Evolutionary conservation across 1,140 invertebrate genomes (phyloP), one percentile per base, ranked within the genome.

Genomic region (Sesamia nonagrioides): DNA sequence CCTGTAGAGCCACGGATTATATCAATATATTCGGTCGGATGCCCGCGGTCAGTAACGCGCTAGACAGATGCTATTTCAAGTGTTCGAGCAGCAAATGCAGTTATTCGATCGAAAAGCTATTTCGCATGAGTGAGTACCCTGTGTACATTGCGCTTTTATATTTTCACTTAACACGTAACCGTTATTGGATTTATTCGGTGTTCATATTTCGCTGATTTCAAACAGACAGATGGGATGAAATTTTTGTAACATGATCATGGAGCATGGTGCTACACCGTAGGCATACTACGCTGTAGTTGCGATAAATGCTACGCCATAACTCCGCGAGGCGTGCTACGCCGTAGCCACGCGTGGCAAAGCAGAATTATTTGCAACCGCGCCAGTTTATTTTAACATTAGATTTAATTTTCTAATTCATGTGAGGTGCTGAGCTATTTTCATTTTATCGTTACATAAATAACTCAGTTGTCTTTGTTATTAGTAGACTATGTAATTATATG

Each of bases 11-110:
- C 73, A 78, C 73, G 79, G 83, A 89, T 89, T n/a, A 27, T 89
- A 89, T 88, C 85, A 86, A 89, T 88, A 89, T 88, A 87, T 87
- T 83, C 82, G 88, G 83, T 87, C 40, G 84, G 86, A 83, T 86
- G 87, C 83, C 75, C 82, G 81, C 80, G 58, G 82, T 81, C 78
- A 86, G 78, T 84, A 84, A 79, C 82, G 82, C 78, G 15, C 80
- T 82, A 86, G 80, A 83, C 82, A 86, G 81, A 83, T 85, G 84
- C 86, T 85, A 85, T 87, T 88, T 86, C 79, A 83, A 90, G 82
- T 83, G 79, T 71, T 84, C 81, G 71, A 66, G 78, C 83, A 84
- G 72, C 79, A 79, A 82, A 78, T 69, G 73, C 77, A 73, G 52
- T 61, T 66, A 84, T 83, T 82, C 81, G 69, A 80, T 77, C 77